Evolutionary conservation across 1,140 invertebrate species (phyloP), one percentile per base, ranked within the genome.

Genomic region (Drosophila carrolli): DNA sequence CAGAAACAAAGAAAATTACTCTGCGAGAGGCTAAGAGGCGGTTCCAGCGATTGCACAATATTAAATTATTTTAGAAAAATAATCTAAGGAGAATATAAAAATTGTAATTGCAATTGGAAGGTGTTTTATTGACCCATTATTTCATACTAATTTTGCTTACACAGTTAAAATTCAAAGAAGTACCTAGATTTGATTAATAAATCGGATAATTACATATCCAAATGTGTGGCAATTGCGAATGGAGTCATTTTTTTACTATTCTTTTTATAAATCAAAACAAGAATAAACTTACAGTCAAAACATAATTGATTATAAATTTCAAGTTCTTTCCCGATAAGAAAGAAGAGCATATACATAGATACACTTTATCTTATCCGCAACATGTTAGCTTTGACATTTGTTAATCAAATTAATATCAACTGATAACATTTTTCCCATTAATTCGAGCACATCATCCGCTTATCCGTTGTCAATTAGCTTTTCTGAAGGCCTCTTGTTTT

Each of bases 1-100:
- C 85, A 1, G 85, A 90, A 60, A 90, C 85, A 0, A 61, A 67
- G 4, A 76, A 70, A n/a, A 81, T 47, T 16, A 74, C 78, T 0
- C 44, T 90, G 0, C 58, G 78, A 6, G 37, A 90, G 29, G 81
- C 85, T 3, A 53, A 48, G 13, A 46, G 70, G 16, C 68, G 62
- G 7, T 89, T 90, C 23, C 47, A 59, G 7, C 59, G 71, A 5
- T 7, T 70, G 5, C 46, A 63, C 13, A 78, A 83, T 46, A 13
- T 79, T 6, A 7, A 38, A 11, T 46, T 73, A 4, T 67, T 75
- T 10, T 83, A 84, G 44, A 2, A 27, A 8, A n/a, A 8, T 11
- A 23, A 10, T 13, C 0, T 4, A 46, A 32, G 16, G 3, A 14
- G 6, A 6, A 7, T 32, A 8, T 8, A 8, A 23, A 23, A 23